Percentiles rank a stretch among this genome's conserved stretches.
These are phyloP conservation scores for Tenthredo distinguenda DNA, from an alignment of 2,888 invertebrate species.

Conservation along the genomic window DNA sequence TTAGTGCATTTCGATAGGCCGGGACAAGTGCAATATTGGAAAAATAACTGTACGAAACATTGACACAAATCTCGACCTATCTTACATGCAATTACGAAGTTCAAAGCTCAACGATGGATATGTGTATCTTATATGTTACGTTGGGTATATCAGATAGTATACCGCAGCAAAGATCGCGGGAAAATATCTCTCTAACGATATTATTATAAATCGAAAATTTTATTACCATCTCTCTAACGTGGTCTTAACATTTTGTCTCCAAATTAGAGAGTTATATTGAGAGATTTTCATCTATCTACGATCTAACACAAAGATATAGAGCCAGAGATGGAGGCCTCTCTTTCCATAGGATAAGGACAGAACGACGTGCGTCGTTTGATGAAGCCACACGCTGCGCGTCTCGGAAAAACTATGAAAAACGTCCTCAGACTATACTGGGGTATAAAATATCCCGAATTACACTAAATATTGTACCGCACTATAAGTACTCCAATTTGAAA, in stretches of 20 bases:
- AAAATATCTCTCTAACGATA: background rate
- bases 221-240: constrained; percentile 60
- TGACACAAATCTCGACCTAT: constrained; percentile 78
- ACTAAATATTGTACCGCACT: constrained; percentile 12
- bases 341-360: constrained; percentile 28
- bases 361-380: constrained; percentile 48
- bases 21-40: constrained; percentile 79
- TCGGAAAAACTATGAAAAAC: constrained; percentile 4
- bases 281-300: background rate
- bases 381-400: constrained; percentile 38
- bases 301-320: constrained; percentile 3
- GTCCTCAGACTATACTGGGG: background rate
- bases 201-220: background rate
- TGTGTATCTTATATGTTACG: background rate
- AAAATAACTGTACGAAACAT: constrained; percentile 71
- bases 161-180: background rate
- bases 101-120: constrained; percentile 10
- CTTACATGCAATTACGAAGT: constrained; percentile 71
- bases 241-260: constrained; percentile 68
- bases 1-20: constrained; percentile 77
- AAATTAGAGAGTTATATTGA: constrained; percentile 64
- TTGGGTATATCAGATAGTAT: background rate
- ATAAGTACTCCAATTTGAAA: background rate
- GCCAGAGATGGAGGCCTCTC: background rate
- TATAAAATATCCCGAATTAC: background rate